phyloP scores from a whole-genome alignment of 2,113 vertebrate species.

The Nestor notabilis region DNA sequence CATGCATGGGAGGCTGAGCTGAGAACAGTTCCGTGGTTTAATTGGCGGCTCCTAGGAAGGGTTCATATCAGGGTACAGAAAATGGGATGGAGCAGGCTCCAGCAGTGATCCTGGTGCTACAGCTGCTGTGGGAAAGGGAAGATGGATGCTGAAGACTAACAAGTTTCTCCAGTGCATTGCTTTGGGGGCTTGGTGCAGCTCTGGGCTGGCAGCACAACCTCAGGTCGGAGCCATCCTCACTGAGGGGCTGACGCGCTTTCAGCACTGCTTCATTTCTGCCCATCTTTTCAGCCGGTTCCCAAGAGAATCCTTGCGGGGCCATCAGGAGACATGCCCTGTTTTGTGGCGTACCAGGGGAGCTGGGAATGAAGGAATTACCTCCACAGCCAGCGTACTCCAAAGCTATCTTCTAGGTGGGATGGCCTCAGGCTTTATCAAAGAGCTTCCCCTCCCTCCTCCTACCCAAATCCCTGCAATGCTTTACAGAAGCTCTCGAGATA shows the following conservation, averaged over 20 bases:
- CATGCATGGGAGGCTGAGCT: constrained; percentile 43
- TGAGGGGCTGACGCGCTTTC: background rate
- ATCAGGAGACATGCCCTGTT: background rate
- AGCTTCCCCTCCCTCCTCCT: background rate
- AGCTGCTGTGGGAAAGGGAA: background rate
- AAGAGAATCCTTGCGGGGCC: background rate
- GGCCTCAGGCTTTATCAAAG: background rate
- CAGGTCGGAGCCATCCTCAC: rapidly evolving
- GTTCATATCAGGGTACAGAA: constrained; percentile 21
- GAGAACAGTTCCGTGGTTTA: constrained; percentile 35
- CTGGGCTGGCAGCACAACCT: background rate
- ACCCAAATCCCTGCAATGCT: background rate
- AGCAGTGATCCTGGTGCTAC: background rate
- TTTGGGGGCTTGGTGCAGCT: background rate
- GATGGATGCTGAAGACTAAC: background rate
- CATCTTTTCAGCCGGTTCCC: background rate
- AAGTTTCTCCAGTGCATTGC: background rate
- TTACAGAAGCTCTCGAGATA: background rate
- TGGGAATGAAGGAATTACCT: background rate
- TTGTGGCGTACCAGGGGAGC: rapidly evolving
- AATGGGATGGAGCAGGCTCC: constrained; percentile 2
- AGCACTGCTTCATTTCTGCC: background rate
- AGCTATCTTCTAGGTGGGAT: background rate
- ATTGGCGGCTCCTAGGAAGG: constrained; percentile 9
- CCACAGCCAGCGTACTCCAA: background rate